These are phyloP conservation scores for Malacoraja senta DNA, from an alignment of 2,797 vertebrate genomes.

Conservation along the genomic window DNA sequence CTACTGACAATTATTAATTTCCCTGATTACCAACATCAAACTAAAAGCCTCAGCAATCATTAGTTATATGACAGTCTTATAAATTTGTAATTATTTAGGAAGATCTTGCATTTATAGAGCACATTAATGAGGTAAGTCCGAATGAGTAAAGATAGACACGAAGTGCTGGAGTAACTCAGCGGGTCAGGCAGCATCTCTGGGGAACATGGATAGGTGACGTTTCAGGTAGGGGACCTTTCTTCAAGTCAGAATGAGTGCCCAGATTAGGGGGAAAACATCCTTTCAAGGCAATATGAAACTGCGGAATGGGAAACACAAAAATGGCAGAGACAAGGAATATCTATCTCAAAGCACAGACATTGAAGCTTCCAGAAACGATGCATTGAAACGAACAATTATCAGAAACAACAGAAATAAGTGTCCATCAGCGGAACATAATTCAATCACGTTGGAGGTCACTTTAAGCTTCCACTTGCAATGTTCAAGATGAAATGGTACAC, in stretches of 20 bases:
- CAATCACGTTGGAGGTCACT: not conserved
- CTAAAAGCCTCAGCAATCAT: not conserved
- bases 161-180: too few relatives aligned
- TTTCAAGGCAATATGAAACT: not conserved
- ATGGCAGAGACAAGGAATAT: not conserved
- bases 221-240: too few relatives aligned
- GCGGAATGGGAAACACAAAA: not conserved
- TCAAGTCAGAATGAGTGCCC: not conserved
- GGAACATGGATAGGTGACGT: too few relatives aligned
- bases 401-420: not conserved
- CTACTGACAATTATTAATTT: not conserved
- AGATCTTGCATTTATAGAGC: too few relatives aligned
- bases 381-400: too few relatives aligned
- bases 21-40: not conserved
- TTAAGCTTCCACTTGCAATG: not conserved
- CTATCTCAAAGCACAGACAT: not conserved
- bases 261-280: not conserved
- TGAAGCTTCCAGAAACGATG: not conserved
- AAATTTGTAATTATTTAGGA: not conserved
- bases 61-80: not conserved
- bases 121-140: not conserved
- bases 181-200: too few relatives aligned
- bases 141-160: not conserved
- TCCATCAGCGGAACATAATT: not conserved
- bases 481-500: not conserved